Conservation (phyloP, 92 coral and sea anemone species). For the Phenganax marumi region DNA sequence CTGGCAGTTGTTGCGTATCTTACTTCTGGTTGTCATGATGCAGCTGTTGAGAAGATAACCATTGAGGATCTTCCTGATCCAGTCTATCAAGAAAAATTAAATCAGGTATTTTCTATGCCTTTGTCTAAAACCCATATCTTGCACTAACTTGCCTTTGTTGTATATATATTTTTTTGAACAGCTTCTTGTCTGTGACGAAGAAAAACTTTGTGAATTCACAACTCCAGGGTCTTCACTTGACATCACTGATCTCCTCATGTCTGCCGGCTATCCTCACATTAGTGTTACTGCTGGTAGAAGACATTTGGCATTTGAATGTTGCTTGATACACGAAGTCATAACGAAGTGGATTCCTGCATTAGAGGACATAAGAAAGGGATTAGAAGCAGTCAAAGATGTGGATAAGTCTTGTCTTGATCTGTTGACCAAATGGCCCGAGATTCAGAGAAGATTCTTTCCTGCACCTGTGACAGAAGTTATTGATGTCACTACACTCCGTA, state of each 20-base stretch:
- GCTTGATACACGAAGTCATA: constrained; percentile 40
- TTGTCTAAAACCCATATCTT: neutral
- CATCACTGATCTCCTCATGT: constrained; percentile 37
- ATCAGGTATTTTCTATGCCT: neutral
- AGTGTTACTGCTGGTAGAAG: constrained; percentile 19
- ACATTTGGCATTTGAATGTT: constrained; percentile 48
- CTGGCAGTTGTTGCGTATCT: constrained; percentile 44
- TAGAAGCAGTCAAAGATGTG: constrained; percentile 34
- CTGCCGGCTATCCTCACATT: constrained; percentile 53
- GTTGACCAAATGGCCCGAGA: constrained; percentile 19
- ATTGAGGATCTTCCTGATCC: constrained; percentile 51
- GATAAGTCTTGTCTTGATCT: constrained; percentile 41
- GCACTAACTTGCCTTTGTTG: neutral
- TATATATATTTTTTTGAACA: neutral
- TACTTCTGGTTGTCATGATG: constrained; percentile 32
- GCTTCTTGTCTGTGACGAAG: constrained; percentile 19
- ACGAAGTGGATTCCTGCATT: constrained; percentile 41
- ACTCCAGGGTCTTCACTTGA: neutral
- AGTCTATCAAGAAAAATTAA: constrained; percentile 29
- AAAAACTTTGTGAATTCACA: constrained; percentile 10
- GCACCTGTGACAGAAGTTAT: constrained; percentile 20
- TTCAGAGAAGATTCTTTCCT: constrained; percentile 41
- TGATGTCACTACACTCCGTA: neutral
- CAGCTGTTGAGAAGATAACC: constrained; percentile 42
- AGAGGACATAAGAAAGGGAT: constrained; percentile 47